phyloP scores from a whole-genome alignment of 1,140 invertebrate genomes.

The Sitophilus oryzae region DNA sequence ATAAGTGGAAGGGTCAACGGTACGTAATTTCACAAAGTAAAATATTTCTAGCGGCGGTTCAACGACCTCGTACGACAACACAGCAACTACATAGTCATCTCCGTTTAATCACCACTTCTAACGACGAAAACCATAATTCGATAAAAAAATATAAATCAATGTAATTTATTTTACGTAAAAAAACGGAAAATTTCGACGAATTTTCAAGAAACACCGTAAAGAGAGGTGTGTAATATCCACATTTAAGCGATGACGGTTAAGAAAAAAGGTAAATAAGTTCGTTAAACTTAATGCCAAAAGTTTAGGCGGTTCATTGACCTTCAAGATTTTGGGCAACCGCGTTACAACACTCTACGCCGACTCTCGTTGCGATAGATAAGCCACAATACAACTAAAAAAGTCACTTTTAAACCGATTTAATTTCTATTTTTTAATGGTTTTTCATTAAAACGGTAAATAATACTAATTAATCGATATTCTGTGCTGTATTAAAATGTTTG shows the following conservation, averaged over 20 bases:
- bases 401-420: too few relatives aligned
- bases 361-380: not conserved
- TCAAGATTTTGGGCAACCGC: slow-evolving; percentile 11
- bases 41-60: slow-evolving; percentile 30
- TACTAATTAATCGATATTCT: too few relatives aligned
- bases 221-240: not conserved
- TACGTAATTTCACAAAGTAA: slow-evolving; percentile 36
- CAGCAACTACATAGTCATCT: slow-evolving; percentile 16
- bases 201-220: too few relatives aligned
- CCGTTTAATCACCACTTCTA: slow-evolving; percentile 11
- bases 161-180: too few relatives aligned
- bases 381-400: too few relatives aligned
- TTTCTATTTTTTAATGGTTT: too few relatives aligned
- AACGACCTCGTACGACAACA: slow-evolving; percentile 21
- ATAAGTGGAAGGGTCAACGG: slow-evolving; percentile 31
- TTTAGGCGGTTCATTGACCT: slow-evolving; percentile 22
- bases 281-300: slow-evolving; percentile 18
- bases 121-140: too few relatives aligned
- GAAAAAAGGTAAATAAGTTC: slow-evolving; percentile 21
- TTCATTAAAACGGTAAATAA: too few relatives aligned
- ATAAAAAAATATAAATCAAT: too few relatives aligned
- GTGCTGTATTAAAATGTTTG: too few relatives aligned
- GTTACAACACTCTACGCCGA: too few relatives aligned
- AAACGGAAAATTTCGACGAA: too few relatives aligned
- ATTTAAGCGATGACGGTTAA: slow-evolving; percentile 9